Percentiles rank a stretch among this genome's conserved stretches.
These are phyloP conservation scores for Hyperopisus bebe DNA, from an alignment of 2,113 vertebrate genomes.

Conservation along the genomic window DNA sequence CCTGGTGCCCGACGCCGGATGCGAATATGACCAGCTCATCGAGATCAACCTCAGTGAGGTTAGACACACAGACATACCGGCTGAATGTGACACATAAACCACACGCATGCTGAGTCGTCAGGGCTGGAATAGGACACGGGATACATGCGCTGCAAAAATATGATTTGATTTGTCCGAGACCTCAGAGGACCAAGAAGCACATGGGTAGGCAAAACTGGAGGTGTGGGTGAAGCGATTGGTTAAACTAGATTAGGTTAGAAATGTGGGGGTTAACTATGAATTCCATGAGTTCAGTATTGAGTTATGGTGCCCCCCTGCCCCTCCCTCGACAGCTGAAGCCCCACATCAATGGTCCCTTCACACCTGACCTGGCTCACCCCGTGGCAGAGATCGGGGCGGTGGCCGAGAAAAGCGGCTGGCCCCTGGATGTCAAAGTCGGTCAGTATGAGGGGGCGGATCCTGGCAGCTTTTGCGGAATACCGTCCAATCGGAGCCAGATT, in stretches of 20 bases:
- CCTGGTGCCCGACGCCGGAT: slow-evolving; percentile 69
- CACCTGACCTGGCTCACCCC: slow-evolving; percentile 85
- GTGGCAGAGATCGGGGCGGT: slow-evolving; percentile 78
- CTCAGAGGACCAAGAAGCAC: background rate
- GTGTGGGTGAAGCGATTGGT: background rate
- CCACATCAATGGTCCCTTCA: slow-evolving; percentile 95
- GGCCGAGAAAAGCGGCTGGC: slow-evolving; percentile 88
- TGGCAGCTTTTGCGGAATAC: background rate
- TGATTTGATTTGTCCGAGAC: background rate
- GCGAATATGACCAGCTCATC: slow-evolving; percentile 71
- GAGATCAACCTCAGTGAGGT: slow-evolving; percentile 77
- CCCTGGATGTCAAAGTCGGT: slow-evolving; percentile 93
- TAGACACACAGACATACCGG: background rate
- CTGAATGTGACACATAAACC: background rate
- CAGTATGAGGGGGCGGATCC: slow-evolving; percentile 41
- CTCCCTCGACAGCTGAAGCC: slow-evolving; percentile 75
- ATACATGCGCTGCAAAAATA: background rate
- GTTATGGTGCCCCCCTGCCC: background rate
- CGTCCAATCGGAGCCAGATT: background rate
- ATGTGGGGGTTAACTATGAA: background rate
- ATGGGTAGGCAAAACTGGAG: background rate
- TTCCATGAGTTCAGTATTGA: background rate
- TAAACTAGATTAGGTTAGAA: background rate
- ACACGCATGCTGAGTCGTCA: background rate
- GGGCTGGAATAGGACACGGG: background rate